Evolutionary conservation across 2,113 vertebrate species (phyloP).

Genomic region (Sphaerodactylus townsendi): DNA sequence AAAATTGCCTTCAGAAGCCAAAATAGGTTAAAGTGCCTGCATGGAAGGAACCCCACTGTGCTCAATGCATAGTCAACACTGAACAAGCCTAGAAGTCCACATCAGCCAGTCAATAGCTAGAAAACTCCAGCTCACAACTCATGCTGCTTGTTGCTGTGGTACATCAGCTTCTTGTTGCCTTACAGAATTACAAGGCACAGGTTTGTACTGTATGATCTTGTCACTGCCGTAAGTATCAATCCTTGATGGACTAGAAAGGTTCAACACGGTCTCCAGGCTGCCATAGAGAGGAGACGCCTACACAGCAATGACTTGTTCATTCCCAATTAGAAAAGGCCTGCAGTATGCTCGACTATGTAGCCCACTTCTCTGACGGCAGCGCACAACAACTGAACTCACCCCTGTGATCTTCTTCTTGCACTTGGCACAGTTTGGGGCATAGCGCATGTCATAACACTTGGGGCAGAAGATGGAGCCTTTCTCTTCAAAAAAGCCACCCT

Average conservation of each 20-base stretch:
- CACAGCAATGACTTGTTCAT: neutral
- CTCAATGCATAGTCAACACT: neutral
- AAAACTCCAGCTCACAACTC: neutral
- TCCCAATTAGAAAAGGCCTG: neutral
- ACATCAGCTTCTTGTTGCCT: neutral
- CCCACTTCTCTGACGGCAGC: neutral
- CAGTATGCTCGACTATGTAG: neutral
- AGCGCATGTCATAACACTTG: slow-evolving; percentile 91
- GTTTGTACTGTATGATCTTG: neutral
- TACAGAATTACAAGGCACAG: neutral
- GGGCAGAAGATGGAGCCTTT: slow-evolving; percentile 93
- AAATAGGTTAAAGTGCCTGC: too few relatives aligned
- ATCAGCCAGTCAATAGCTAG: too few relatives aligned
- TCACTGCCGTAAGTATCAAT: neutral
- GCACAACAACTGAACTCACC: slow-evolving; percentile 73
- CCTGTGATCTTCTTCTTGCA: slow-evolving; percentile 97
- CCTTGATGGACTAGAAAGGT: neutral
- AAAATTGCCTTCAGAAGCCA: too few relatives aligned
- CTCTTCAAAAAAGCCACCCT: slow-evolving; percentile 97
- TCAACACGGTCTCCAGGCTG: neutral
- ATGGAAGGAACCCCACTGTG: neutral
- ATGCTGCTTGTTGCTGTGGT: neutral
- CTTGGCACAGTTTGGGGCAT: slow-evolving; percentile 92
- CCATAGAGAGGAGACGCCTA: neutral
- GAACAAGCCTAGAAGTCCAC: too few relatives aligned